Evolutionary conservation across 1,140 invertebrate species (phyloP).

Genomic region (Dryas iulia): DNA sequence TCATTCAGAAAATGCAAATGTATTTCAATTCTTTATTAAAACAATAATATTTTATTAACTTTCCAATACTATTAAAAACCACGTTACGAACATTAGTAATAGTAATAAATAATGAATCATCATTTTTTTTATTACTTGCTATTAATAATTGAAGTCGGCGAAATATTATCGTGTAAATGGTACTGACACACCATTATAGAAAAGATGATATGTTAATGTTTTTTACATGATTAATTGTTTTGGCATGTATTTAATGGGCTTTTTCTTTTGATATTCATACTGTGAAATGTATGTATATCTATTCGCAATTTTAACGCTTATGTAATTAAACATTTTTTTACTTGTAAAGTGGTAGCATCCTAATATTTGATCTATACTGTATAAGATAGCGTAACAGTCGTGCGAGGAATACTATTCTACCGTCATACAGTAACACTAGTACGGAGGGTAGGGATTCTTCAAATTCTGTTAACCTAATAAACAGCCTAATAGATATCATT

Average conservation of each 20-base stretch:
- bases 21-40: not conserved
- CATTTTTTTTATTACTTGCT: not conserved
- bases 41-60: not conserved
- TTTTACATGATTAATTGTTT: slow-evolving; percentile 37
- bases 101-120: not conserved
- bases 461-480: no score
- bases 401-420: no score
- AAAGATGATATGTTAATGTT: slow-evolving; percentile 37
- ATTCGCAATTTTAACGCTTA: no score
- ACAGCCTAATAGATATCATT: no score
- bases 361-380: no score
- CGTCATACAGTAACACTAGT: no score
- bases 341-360: no score
- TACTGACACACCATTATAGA: slow-evolving; percentile 43
- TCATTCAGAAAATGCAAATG: no score
- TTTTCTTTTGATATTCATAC: not conserved
- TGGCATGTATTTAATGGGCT: slow-evolving; percentile 3
- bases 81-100: no score
- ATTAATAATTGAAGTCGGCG: slow-evolving; percentile 23
- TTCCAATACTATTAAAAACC: not conserved
- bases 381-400: no score
- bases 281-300: not conserved
- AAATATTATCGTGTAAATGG: slow-evolving; percentile 42
- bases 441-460: no score
- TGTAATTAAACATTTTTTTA: no score